Percentiles rank a stretch among this genome's conserved stretches.
phyloP scores from a whole-genome alignment of 1,140 invertebrate species.

The Calycopis cecrops region DNA sequence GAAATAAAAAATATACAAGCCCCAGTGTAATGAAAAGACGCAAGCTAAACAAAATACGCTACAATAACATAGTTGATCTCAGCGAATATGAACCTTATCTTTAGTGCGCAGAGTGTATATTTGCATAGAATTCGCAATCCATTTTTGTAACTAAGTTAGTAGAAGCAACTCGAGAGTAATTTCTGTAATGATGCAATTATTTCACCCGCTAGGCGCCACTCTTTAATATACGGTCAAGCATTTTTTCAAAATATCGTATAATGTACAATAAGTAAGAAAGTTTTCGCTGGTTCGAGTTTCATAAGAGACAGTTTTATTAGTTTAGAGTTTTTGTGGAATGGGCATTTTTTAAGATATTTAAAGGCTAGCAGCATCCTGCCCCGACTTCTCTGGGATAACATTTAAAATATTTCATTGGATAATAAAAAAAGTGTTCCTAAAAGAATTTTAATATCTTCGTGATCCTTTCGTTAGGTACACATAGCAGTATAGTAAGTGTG shows the following conservation, averaged over 20 bases:
- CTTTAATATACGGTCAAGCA: constrained; percentile 41
- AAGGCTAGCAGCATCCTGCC: no score
- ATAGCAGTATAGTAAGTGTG: no score
- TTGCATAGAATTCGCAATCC: not conserved
- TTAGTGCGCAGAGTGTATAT: not conserved
- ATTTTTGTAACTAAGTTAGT: not conserved
- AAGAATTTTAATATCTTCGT: no score
- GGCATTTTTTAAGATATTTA: no score
- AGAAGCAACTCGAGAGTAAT: constrained; percentile 30
- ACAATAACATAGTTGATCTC: not conserved
- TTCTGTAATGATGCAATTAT: constrained; percentile 54
- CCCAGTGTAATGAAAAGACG: constrained; percentile 3
- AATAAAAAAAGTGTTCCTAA: no score
- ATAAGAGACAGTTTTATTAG: constrained; percentile 26
- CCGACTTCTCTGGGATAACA: no score
- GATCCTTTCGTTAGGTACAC: no score
- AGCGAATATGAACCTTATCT: not conserved
- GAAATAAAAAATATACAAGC: constrained; percentile 1
- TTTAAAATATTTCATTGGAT: no score
- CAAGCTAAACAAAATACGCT: not conserved
- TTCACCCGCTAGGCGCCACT: constrained; percentile 29
- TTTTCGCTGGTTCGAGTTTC: constrained; percentile 10
- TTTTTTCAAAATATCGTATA: constrained; percentile 14
- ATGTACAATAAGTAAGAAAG: not conserved
- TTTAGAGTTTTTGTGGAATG: no score